A percentile compares a stretch with the other conserved stretches of the same genome.
Evolutionary conservation across 2,888 invertebrate genomes (phyloP).

Genomic region (Acanthosepion pharaonis): DNA sequence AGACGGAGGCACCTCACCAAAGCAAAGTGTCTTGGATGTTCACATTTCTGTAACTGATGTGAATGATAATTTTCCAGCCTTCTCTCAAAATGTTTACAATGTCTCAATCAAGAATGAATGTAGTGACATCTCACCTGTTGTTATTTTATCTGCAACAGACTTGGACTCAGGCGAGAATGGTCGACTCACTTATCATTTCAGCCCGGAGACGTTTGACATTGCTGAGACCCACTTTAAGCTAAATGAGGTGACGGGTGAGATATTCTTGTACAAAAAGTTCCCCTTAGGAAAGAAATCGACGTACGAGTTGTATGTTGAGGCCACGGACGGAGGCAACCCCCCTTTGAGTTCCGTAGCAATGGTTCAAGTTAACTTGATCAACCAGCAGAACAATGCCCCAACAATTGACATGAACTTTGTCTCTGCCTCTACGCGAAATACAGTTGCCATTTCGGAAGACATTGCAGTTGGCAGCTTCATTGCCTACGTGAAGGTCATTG

Average conservation of each 20-base stretch:
- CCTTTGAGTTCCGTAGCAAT: conserved; percentile 8
- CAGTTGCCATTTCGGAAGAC: neutral
- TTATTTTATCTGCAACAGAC: neutral
- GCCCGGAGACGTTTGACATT: neutral
- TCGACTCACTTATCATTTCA: neutral
- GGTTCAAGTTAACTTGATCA: conserved; percentile 22
- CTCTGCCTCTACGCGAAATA: neutral
- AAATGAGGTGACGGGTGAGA: neutral
- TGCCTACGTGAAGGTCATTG: neutral
- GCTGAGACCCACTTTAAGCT: conserved; percentile 5
- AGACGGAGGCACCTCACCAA: neutral
- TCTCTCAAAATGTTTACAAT: conserved; percentile 17
- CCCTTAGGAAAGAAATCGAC: conserved; percentile 21
- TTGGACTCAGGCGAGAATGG: neutral
- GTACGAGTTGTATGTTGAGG: neutral
- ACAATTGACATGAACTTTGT: conserved; percentile 23
- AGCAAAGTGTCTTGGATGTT: neutral
- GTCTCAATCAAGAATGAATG: neutral
- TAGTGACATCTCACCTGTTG: neutral
- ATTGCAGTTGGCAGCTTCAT: neutral
- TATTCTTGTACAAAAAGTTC: conserved; percentile 22
- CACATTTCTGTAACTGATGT: neutral
- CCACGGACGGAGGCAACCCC: neutral
- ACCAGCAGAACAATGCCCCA: conserved; percentile 10
- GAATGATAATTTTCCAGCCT: neutral